Base-by-base conservation (phyloP, 2,888 invertebrate genomes). In the Aspidiotus destructor region DNA sequence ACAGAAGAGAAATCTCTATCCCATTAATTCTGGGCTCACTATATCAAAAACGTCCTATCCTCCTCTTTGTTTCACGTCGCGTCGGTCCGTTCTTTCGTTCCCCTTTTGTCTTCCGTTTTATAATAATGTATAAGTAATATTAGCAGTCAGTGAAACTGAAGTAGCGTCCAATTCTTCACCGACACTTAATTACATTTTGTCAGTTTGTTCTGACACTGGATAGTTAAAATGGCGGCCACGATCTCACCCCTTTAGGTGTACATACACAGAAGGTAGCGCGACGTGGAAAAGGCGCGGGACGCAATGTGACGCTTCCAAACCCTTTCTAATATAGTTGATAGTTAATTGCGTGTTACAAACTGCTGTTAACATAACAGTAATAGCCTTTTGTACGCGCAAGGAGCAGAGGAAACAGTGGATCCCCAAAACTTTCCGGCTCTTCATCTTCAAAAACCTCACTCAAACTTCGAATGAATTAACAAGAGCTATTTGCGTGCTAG, bases 281-380 rank as follows among this genome's bases (percentile, higher is more conserved):
- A 28, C 28, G 28, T 28, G 28, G 28, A 28, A n/a, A 5, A 3
- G 28, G 28, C 28, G 28, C 28, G 28, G 28, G 28, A 28, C 28
- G 28, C 28, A 28, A 28, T 28, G 28, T 28, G 28, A 28, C 28
- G 28, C 28, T 65, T 65, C 58, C 58, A 65, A 65, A 65, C 65
- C 65, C 65, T 65, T 65, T 65, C 65, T 65, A 65, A 65, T 65
- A 65, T 65, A 65, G 65, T 65, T 65, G 65, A 65, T 65, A 65
- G 65, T 65, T 65, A 65, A 65, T 65, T 65, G 65, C 65, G 65
- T 65, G 65, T 65, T 65, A 65, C 65, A 65, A 65, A 65, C 65
- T 65, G 65, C 65, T 65, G 65, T 65, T 65, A 65, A 65, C 65
- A 65, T 65, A 65, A 65, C 65, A 65, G 65, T 65, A 65, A 65